Conservation (phyloP, 2,113 vertebrate genomes). For the Pontoporia blainvillei region DNA sequence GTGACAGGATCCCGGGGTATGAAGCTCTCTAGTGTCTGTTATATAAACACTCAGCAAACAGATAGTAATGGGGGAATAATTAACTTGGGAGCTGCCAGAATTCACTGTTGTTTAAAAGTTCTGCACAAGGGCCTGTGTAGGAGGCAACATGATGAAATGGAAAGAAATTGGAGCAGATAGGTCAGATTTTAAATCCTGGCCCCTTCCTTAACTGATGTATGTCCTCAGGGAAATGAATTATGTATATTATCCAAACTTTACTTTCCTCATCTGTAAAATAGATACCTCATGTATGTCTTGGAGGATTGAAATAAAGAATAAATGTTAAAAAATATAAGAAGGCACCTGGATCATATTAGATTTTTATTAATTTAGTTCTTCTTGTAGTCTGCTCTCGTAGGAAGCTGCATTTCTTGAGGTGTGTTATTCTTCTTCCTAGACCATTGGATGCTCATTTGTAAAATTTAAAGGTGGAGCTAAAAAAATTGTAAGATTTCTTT, state of each 20-base stretch:
- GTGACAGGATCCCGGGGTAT: neutral
- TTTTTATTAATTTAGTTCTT: neutral
- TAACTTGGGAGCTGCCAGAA: neutral
- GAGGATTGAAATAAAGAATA: neutral
- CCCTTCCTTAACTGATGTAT: neutral
- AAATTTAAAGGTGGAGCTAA: neutral
- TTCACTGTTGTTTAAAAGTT: neutral
- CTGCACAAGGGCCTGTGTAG: neutral
- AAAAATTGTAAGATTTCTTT: neutral
- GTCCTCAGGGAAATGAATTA: neutral
- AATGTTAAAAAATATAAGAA: neutral
- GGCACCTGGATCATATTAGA: neutral
- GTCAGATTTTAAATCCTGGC: neutral
- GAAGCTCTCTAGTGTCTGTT: neutral
- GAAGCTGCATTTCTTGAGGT: neutral
- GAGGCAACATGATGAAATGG: neutral
- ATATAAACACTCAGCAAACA: conserved; percentile 19
- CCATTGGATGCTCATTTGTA: neutral
- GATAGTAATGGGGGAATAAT: conserved; percentile 26
- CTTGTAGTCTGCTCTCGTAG: neutral
- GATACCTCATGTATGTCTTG: neutral
- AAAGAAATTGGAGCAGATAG: neutral
- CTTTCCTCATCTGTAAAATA: neutral
- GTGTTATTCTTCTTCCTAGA: neutral
- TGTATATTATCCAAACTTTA: neutral